A percentile compares a stretch with the other conserved stretches of the same genome.
Evolutionary conservation across 2,888 invertebrate genomes (phyloP).

Genomic region (Doris montereyensis): DNA sequence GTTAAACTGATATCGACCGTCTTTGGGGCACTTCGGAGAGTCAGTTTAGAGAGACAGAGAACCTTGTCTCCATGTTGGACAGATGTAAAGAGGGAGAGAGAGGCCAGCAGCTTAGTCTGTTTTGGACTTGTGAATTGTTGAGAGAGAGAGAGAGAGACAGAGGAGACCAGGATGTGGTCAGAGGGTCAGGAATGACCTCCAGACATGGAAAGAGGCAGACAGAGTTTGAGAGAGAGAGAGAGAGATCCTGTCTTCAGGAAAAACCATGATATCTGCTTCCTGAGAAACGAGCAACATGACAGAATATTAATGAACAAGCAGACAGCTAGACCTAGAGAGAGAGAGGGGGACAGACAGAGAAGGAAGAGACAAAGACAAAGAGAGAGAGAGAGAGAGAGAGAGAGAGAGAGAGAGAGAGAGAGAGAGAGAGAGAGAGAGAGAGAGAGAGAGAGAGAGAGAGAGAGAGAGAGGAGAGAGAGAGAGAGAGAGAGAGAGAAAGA

Average conservation of each 20-base stretch:
- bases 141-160: constrained; percentile 48
- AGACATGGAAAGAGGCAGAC: constrained; percentile 51
- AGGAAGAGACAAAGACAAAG: no score
- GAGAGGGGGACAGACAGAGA: no score
- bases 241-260: constrained; percentile 81
- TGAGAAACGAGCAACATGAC: no score
- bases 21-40: constrained; percentile 48
- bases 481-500: not conserved
- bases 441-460: not conserved
- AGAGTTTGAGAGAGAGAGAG: no score
- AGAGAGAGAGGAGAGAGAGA: constrained; percentile 13
- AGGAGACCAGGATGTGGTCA: constrained; percentile 74
- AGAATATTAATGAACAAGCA: no score
- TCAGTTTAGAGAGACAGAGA: no score
- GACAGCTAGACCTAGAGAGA: no score
- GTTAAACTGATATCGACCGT: constrained; percentile 76
- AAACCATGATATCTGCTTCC: constrained; percentile 84
- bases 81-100: no score
- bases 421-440: constrained; percentile 13
- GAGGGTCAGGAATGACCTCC: constrained; percentile 67
- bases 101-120: constrained; percentile 76
- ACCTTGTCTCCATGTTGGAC: constrained; percentile 76
- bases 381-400: constrained; percentile 8
- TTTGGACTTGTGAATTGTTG: constrained; percentile 45
- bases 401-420: constrained; percentile 24